Percentiles rank a stretch among this genome's conserved stretches.
phyloP scores from a whole-genome alignment of 1,140 invertebrate genomes.

The Philotrypesis tridentata region DNA sequence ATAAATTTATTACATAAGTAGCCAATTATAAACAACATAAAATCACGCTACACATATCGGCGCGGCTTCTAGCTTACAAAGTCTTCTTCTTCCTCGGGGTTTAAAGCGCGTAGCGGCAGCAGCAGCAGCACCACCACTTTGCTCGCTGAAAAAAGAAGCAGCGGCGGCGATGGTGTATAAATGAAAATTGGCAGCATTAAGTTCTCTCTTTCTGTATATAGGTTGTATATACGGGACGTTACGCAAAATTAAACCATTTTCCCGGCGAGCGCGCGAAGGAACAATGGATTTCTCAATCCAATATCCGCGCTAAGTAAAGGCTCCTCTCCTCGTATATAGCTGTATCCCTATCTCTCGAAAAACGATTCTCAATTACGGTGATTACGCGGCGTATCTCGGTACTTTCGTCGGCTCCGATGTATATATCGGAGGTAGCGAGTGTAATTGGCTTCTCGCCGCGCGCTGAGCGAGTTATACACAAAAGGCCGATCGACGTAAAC shows the following conservation, averaged over 20 bases:
- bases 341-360: slow-evolving; percentile 48
- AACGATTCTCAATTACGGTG: slow-evolving; percentile 58
- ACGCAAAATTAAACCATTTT: slow-evolving; percentile 52
- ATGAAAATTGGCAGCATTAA: slow-evolving; percentile 45
- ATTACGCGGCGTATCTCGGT: slow-evolving; percentile 60
- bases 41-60: not conserved
- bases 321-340: slow-evolving; percentile 44
- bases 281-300: slow-evolving; percentile 53
- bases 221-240: slow-evolving; percentile 20
- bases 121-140: no score
- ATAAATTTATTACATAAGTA: slow-evolving; percentile 18
- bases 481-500: slow-evolving; percentile 45
- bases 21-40: slow-evolving; percentile 25
- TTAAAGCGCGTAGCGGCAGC: not conserved
- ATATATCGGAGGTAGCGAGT: slow-evolving; percentile 9
- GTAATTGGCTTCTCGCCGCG: slow-evolving; percentile 20
- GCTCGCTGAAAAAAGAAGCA: slow-evolving; percentile 30
- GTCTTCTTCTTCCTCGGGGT: no score
- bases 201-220: not conserved
- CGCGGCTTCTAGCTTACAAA: not conserved
- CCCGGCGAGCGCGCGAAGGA: not conserved
- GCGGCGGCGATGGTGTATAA: slow-evolving; percentile 22
- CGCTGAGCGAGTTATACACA: slow-evolving; percentile 2
- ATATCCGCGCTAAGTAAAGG: slow-evolving; percentile 43
- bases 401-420: slow-evolving; percentile 46